Evolutionary conservation across 2,888 invertebrate genomes (phyloP).

Genomic region (Cacoxenus indagator): DNA sequence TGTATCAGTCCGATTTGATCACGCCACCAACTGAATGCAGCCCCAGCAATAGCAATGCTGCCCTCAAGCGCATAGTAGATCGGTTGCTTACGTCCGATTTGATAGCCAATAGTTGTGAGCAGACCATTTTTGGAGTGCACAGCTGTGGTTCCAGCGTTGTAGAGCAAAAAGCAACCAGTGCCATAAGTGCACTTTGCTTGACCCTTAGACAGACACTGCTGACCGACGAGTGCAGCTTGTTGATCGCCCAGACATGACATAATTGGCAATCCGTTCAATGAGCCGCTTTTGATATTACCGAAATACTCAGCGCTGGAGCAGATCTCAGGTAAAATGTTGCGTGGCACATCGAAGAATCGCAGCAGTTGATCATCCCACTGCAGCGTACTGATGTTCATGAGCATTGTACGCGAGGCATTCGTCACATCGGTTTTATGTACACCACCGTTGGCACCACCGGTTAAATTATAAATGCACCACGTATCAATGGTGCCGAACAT

Average conservation of each 20-base stretch:
- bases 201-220: slow-evolving; percentile 90
- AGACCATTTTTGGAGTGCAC: slow-evolving; percentile 90
- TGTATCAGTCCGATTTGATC: slow-evolving; percentile 89
- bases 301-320: slow-evolving; percentile 93
- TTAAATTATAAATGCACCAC: slow-evolving; percentile 95
- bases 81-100: slow-evolving; percentile 84
- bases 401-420: slow-evolving; percentile 97
- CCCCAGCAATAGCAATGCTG: slow-evolving; percentile 88
- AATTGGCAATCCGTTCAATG: slow-evolving; percentile 81
- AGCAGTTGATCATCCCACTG: slow-evolving; percentile 87
- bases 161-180: slow-evolving; percentile 97
- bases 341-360: slow-evolving; percentile 90
- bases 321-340: slow-evolving; percentile 87
- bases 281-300: slow-evolving; percentile 76
- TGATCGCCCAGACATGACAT: slow-evolving; percentile 96
- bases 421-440: slow-evolving; percentile 95
- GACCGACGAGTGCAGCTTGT: slow-evolving; percentile 94
- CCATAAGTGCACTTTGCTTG: slow-evolving; percentile 98
- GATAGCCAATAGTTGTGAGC: slow-evolving; percentile 95
- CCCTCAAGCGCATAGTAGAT: slow-evolving; percentile 95
- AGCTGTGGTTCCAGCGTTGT: slow-evolving; percentile 86
- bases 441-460: slow-evolving; percentile 82
- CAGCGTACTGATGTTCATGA: slow-evolving; percentile 94
- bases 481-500: slow-evolving; percentile 94
- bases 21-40: slow-evolving; percentile 87